phyloP scores from a whole-genome alignment of 2,888 invertebrate species.

The Meiosimyza platycephala region DNA sequence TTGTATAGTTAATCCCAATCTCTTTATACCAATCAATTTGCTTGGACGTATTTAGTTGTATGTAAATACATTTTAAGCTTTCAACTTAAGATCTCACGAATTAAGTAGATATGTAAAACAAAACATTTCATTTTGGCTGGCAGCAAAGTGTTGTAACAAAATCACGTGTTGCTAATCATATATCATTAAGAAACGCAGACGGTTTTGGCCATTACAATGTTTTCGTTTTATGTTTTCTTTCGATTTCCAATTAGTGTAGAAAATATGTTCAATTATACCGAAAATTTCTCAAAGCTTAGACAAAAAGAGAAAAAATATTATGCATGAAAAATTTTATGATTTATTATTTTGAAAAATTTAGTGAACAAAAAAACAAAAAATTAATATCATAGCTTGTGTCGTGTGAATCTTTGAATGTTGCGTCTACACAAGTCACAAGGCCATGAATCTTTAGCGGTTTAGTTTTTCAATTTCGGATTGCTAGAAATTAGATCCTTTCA shows the following conservation, averaged over 20 bases:
- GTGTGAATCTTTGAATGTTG: slow-evolving; percentile 42
- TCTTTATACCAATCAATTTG: too few species aligned
- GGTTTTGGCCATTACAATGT: neutral
- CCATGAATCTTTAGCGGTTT: slow-evolving; percentile 38
- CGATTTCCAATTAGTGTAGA: neutral
- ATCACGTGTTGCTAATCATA: slow-evolving; percentile 26
- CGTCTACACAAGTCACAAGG: slow-evolving; percentile 8
- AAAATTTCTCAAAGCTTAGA: slow-evolving; percentile 12
- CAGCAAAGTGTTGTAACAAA: neutral
- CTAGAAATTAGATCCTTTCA: slow-evolving; percentile 45
- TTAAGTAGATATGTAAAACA: too few species aligned
- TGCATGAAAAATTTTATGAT: slow-evolving; percentile 8
- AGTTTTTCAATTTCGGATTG: slow-evolving; percentile 41
- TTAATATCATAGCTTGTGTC: slow-evolving; percentile 31
- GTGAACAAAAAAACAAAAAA: too few species aligned
- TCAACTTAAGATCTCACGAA: too few species aligned
- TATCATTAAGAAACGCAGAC: slow-evolving; percentile 19
- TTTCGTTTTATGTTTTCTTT: neutral
- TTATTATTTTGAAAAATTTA: neutral
- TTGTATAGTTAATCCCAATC: too few species aligned
- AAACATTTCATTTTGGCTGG: too few species aligned
- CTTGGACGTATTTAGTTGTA: too few species aligned
- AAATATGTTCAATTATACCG: slow-evolving; percentile 22
- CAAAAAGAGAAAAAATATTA: slow-evolving; percentile 24
- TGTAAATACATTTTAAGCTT: too few species aligned